Evolutionary conservation across 1,140 invertebrate species (phyloP), one percentile per base, ranked within the genome.

Genomic region (Drosophila seguyi): DNA sequence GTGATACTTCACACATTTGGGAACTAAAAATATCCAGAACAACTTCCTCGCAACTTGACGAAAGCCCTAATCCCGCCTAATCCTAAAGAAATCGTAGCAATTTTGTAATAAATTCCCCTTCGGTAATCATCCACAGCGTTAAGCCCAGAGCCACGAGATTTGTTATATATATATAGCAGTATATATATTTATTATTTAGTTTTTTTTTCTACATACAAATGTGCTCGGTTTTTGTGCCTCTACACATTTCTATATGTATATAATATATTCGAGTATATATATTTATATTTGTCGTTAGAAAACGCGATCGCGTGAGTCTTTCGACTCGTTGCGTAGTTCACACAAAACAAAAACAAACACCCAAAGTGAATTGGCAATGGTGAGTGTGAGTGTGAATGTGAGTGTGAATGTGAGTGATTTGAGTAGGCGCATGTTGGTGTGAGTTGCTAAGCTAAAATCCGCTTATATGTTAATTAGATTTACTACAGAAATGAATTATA

Each of bases 391-490:
- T 53, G 13, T 18, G 25, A 31, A 0, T 50, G 27, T 38, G 45
- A 27, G 36, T 52, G 31, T 61, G 34, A 67, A 10, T 47, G 14
- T 50, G 25, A 67, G 44, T n/a, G 63, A 48, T 72, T 56, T 39
- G 72, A 65, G 73, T 75, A 36, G 73, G 73, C 73, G 69, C 57
- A 25, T 31, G 72, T 55, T 80, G 42, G 66, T 69, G 65, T 55
- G 31, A 52, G 73, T 52, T 47, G 56, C 76, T 59, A 75, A 72
- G 61, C 81, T 52, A 20, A 87, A 87, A 82, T 82, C 83, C 52
- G 79, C 79, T 83, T 84, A 84, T 87, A 88, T 90, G 81, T 85
- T 90, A 88, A 88, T 88, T 88, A 84, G 65, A 84, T 88, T 88
- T 90, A 72, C 61, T 85, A 88, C 48, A 71, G 39, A 88, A 81